Percentiles rank a stretch among this genome's conserved stretches.
Conservation (phyloP, 1,140 invertebrate species). For the Spodoptera frugiperda region DNA sequence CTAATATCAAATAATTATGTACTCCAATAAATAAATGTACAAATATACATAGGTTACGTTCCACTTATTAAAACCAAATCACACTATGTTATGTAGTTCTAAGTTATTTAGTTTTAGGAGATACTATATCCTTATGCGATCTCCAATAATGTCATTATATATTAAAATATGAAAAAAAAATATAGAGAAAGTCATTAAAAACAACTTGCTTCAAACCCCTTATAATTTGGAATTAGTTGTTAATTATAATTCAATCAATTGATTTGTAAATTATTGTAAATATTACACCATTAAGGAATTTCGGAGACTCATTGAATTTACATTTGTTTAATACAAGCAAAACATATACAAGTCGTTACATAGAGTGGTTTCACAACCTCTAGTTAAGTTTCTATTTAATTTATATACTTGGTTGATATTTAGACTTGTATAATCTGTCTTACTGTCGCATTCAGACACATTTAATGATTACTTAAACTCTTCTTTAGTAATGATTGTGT, state of each 20-base stretch:
- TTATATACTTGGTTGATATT: too few relatives aligned
- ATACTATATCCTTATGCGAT: background rate
- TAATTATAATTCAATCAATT: background rate
- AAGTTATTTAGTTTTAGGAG: conserved; percentile 17
- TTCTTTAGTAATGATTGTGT: too few relatives aligned
- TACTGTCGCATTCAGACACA: too few relatives aligned
- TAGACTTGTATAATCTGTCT: too few relatives aligned
- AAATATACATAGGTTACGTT: conserved; percentile 18
- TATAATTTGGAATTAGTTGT: background rate
- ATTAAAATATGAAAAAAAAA: background rate
- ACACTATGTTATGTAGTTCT: conserved; percentile 43
- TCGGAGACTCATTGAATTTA: background rate
- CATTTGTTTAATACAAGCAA: background rate
- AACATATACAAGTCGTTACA: too few relatives aligned
- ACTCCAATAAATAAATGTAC: conserved; percentile 27
- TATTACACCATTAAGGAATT: conserved; percentile 22
- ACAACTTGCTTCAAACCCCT: background rate
- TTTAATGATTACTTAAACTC: too few relatives aligned
- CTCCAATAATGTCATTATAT: background rate
- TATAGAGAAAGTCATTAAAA: background rate
- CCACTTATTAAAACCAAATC: conserved; percentile 43
- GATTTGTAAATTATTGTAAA: conserved; percentile 31
- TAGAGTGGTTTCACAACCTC: too few relatives aligned
- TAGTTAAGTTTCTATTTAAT: too few relatives aligned
- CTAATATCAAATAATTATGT: background rate